Percentiles rank a stretch among this genome's conserved stretches.
Conservation (phyloP, 2,113 vertebrate genomes). For the Anoura caudifer region DNA sequence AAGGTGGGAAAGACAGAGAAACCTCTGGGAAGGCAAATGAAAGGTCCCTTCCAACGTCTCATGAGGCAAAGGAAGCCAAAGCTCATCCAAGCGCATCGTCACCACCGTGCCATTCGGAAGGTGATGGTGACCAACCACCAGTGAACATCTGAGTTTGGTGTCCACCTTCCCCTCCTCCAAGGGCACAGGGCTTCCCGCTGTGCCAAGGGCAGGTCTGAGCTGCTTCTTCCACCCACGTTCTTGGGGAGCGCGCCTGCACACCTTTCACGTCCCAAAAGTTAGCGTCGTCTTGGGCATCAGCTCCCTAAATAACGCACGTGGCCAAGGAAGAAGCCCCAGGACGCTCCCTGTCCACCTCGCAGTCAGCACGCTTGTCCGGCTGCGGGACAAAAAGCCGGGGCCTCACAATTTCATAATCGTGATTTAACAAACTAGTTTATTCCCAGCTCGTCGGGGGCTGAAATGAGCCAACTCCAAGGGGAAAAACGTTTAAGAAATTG, state of each 20-base stretch:
- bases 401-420: conserved; percentile 71
- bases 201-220: conserved; percentile 32
- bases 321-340: conserved; percentile 64
- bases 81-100: background rate
- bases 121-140: background rate
- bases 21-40: background rate
- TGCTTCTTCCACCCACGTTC: conserved; percentile 21
- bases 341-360: conserved; percentile 39
- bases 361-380: conserved; percentile 62
- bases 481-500: conserved; percentile 50
- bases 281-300: conserved; percentile 53
- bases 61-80: background rate
- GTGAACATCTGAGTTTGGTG: conserved; percentile 18
- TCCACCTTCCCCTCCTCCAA: no score
- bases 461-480: conserved; percentile 28
- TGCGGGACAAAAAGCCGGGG: conserved; percentile 64
- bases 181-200: background rate
- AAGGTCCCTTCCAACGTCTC: background rate
- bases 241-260: conserved; percentile 46
- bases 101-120: fast-evolving
- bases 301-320: conserved; percentile 73
- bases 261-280: conserved; percentile 60
- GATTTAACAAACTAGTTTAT: conserved; percentile 54
- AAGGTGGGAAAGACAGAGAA: background rate
- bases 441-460: conserved; percentile 43